Evolutionary conservation across 1,140 invertebrate species (phyloP), one percentile per base, ranked within the genome.

Genomic region (Diachasmimorpha longicaudata): DNA sequence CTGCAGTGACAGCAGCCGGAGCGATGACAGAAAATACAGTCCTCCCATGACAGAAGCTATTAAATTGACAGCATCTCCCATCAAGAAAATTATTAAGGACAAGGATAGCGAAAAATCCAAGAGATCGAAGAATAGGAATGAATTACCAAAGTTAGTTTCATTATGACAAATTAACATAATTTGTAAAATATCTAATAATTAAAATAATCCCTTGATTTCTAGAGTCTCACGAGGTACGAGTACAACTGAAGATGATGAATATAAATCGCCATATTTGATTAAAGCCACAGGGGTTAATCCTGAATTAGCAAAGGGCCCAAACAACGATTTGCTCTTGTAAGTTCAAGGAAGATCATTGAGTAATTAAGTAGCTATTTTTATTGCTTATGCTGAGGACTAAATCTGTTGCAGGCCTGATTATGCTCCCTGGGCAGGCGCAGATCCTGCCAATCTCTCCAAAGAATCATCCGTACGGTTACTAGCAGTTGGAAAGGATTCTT

Each of bases 251-350:
- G 86, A 89, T 39, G 84, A 83, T 76, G 86, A 87, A 81, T 90
- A 86, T 80, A 91, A 88, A 82, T 91, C 93, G 67, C 75, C 86
- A 76, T 87, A 91, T 87, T 74, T 91, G 48, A 89, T 85, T 44
- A 90, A 90, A 81, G 88, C 91, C n/a, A 72, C 84, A 14, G 93
- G 93, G 73, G 89, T 92, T 39, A 92, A 94, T 86, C 79, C 90
- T 8, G 86, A 90, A 75, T 83, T 92, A n/a, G 81, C 83, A n/a
- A 92, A 92, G 84, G 93, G 93, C 75, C 90, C 93, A 0, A 90
- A 94, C 84, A 92, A 93, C 79, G 89, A 91, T 79, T 85, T 94
- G 31, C 84, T 94, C 16, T 82, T 94, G 93, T 94, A 89, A 91
- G 92, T 91, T 1, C 9, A 6, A 31, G 31, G 31, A 31, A 31